Conservation (phyloP, 2,797 vertebrate genomes). For the Botia kubotai region DNA sequence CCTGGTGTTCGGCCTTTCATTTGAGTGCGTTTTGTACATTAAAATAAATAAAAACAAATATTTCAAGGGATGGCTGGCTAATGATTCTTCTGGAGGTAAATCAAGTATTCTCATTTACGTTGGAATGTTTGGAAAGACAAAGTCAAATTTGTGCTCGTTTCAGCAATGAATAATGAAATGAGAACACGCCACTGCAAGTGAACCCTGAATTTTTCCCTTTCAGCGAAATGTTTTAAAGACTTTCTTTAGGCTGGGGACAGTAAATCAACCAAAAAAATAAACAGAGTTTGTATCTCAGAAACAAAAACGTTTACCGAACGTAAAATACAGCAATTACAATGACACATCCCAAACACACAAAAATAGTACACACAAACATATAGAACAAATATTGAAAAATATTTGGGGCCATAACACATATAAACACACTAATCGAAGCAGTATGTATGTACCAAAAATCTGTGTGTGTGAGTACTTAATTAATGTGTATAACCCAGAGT, state of each 20-base stretch:
- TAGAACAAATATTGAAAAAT: conserved; percentile 52
- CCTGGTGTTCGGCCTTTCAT: not conserved
- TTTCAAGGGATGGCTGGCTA: not conserved
- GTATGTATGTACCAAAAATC: not conserved
- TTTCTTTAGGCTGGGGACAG: too few relatives aligned
- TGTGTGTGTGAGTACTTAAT: not conserved
- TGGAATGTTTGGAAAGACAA: conserved; percentile 36
- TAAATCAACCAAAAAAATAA: too few relatives aligned
- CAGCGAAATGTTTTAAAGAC: not conserved
- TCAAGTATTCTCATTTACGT: conserved; percentile 5
- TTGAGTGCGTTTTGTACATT: conserved; percentile 1
- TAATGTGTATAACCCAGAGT: conserved; percentile 7
- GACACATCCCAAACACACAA: conserved; percentile 51
- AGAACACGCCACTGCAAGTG: not conserved
- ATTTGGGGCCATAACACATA: conserved; percentile 13
- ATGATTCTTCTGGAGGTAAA: not conserved
- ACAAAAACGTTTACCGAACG: too few relatives aligned
- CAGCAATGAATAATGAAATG: not conserved
- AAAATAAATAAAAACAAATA: conserved; percentile 38
- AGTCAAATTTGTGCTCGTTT: not conserved
- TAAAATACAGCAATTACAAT: not conserved
- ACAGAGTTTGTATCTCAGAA: too few relatives aligned
- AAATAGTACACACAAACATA: conserved; percentile 67
- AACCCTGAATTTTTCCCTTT: conserved; percentile 43
- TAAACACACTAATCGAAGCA: not conserved